Conservation (phyloP, 1,140 invertebrate genomes). For the Araneus ventricosus region DNA sequence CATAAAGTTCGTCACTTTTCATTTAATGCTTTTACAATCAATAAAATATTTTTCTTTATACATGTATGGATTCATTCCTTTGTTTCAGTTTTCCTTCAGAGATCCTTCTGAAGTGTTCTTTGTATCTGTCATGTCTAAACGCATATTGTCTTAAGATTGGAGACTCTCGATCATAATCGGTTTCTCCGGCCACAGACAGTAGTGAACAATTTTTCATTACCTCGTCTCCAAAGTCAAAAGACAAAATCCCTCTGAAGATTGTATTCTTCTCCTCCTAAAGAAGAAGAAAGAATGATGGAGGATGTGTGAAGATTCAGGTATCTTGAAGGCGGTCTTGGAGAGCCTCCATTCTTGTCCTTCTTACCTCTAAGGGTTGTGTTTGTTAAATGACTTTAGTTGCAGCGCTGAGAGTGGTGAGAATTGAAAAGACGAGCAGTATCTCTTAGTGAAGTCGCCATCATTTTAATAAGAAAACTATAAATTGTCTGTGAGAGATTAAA, state of each 20-base stretch:
- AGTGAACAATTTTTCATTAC: constrained; percentile 34
- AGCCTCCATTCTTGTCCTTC: constrained; percentile 15
- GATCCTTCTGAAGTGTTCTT: background rate
- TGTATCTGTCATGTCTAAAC: background rate
- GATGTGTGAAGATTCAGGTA: background rate
- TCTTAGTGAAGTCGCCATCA: too few species aligned
- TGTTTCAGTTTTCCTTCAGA: background rate
- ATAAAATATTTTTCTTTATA: too few species aligned
- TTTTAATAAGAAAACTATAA: too few species aligned
- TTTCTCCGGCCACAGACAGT: background rate
- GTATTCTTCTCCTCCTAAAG: constrained; percentile 15
- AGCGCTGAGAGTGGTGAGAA: too few species aligned
- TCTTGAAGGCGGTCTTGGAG: background rate
- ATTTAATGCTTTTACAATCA: too few species aligned
- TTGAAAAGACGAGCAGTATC: too few species aligned
- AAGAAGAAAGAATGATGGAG: background rate
- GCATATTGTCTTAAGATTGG: constrained; percentile 29
- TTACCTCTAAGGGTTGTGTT: background rate
- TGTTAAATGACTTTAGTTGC: background rate
- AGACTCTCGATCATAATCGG: constrained; percentile 20
- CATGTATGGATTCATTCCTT: too few species aligned
- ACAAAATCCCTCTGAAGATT: constrained; percentile 28
- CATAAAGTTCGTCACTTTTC: too few species aligned
- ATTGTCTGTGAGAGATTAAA: too few species aligned
- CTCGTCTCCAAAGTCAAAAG: constrained; percentile 39